These are phyloP conservation scores for Gari tellinella DNA, from an alignment of 2,888 invertebrate species.

Conservation along the genomic window DNA sequence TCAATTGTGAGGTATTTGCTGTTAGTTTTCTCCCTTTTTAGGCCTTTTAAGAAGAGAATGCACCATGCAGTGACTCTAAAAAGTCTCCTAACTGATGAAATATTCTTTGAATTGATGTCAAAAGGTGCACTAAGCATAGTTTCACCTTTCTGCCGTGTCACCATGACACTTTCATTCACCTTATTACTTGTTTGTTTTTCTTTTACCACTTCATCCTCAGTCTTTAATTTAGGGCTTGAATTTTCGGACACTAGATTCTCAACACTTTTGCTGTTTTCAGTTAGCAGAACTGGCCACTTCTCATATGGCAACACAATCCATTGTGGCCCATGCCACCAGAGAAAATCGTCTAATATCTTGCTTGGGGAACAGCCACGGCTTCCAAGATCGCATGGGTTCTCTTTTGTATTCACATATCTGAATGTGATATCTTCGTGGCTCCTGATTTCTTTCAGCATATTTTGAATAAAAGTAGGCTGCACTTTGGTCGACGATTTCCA, in stretches of 20 bases:
- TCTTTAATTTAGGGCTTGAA: no score
- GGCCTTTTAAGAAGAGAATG: conserved; percentile 1
- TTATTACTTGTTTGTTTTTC: no score
- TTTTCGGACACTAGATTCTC: no score
- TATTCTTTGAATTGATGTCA: conserved; percentile 7
- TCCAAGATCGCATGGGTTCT: no score
- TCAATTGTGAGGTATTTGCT: neutral
- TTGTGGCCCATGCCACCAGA: conserved; percentile 16
- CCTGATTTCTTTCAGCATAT: conserved; percentile 22
- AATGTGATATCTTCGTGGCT: neutral
- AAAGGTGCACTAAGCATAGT: no score
- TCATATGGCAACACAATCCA: conserved; percentile 9
- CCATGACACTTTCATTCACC: no score
- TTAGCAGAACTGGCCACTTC: neutral
- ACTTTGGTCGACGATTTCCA: conserved; percentile 7
- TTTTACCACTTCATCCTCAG: no score
- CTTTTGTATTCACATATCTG: conserved; percentile 9
- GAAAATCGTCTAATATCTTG: neutral
- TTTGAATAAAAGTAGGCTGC: conserved; percentile 12
- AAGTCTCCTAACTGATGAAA: conserved; percentile 15
- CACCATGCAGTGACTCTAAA: conserved; percentile 17
- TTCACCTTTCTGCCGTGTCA: no score
- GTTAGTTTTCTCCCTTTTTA: neutral
- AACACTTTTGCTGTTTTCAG: no score
- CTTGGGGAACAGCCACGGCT: neutral